Percentiles rank a stretch among this genome's conserved stretches.
These are phyloP conservation scores for Argopecten irradians DNA, from an alignment of 1,140 invertebrate genomes.

Conservation along the genomic window DNA sequence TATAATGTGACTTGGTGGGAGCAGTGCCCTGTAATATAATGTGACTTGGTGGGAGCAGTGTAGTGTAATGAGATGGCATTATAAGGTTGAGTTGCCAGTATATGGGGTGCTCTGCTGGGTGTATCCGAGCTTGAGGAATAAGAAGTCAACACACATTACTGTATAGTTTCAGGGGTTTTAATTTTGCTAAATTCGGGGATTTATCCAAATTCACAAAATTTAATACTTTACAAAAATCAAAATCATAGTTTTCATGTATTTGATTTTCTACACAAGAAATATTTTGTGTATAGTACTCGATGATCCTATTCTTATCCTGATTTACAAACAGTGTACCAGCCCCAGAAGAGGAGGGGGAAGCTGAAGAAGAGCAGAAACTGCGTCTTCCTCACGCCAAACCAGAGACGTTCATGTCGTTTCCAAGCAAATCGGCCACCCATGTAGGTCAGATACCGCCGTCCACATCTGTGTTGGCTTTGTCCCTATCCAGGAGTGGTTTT, in stretches of 20 bases:
- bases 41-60: too few relatives aligned
- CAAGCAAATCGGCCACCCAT: background rate
- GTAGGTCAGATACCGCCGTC: background rate
- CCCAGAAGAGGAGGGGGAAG: background rate
- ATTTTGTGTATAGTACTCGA: background rate
- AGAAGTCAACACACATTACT: too few relatives aligned
- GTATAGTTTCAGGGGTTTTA: too few relatives aligned
- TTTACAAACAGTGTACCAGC: background rate
- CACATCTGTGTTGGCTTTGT: slow-evolving; percentile 28
- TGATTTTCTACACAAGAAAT: background rate
- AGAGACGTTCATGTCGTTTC: slow-evolving; percentile 20
- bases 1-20: too few relatives aligned
- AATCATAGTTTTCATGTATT: background rate
- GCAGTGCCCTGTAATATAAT: too few relatives aligned
- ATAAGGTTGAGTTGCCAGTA: too few relatives aligned
- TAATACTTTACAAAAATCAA: background rate
- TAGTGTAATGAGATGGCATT: too few relatives aligned
- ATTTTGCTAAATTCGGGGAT: too few relatives aligned
- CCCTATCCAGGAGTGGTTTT: slow-evolving; percentile 29
- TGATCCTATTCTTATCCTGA: background rate
- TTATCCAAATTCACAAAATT: too few relatives aligned
- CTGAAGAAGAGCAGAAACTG: slow-evolving; percentile 29
- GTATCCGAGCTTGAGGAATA: too few relatives aligned
- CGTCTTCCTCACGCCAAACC: slow-evolving; percentile 28
- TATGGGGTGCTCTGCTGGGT: too few relatives aligned